Conservation (phyloP, 2,797 vertebrate species). For the Gila robusta region DNA sequence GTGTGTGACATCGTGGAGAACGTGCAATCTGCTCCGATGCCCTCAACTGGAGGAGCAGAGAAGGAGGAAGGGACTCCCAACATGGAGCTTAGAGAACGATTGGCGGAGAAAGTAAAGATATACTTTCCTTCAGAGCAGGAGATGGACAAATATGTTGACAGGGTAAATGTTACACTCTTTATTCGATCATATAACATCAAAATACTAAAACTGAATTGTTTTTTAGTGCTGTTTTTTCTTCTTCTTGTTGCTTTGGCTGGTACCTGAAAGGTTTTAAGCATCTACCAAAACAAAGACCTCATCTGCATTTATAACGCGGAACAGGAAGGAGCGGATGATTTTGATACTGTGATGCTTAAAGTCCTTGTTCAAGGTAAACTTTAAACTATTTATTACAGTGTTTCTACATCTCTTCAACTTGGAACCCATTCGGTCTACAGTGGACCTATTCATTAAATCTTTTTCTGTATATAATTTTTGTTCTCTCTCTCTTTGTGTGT, state of each 20-base stretch:
- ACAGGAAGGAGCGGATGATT: slow-evolving; percentile 86
- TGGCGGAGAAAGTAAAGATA: slow-evolving; percentile 76
- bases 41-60: slow-evolving; percentile 67
- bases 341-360: slow-evolving; percentile 89
- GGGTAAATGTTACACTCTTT: slow-evolving; percentile 67
- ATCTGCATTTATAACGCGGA: slow-evolving; percentile 84
- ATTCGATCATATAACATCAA: neutral
- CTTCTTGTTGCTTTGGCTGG: neutral
- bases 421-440: neutral
- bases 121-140: slow-evolving; percentile 75
- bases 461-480: neutral
- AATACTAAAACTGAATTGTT: neutral
- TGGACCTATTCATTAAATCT: neutral
- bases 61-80: slow-evolving; percentile 67
- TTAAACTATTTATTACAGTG: neutral
- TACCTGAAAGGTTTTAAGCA: slow-evolving; percentile 79
- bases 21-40: slow-evolving; percentile 58
- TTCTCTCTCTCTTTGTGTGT: neutral
- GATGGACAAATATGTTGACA: slow-evolving; percentile 78
- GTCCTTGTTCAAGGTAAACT: slow-evolving; percentile 85
- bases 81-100: slow-evolving; percentile 73
- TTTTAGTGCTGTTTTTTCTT: neutral
- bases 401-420: neutral
- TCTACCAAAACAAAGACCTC: slow-evolving; percentile 84
- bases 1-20: slow-evolving; percentile 84